Evolutionary conservation across 2,113 vertebrate genomes (phyloP).

Genomic region (Genyomyrus donnyi): DNA sequence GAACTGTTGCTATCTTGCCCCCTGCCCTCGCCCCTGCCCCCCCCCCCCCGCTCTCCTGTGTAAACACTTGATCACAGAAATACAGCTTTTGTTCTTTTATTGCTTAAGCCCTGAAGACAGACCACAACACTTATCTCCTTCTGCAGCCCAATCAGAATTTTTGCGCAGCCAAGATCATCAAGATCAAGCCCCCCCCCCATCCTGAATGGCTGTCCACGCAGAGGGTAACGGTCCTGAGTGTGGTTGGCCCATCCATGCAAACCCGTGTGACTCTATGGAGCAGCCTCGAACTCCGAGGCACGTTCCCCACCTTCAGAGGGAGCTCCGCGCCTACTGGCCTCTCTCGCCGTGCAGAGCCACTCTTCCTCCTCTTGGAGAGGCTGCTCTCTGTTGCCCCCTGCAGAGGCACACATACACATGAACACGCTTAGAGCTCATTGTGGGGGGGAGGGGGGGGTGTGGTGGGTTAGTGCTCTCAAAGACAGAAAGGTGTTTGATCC

Average conservation of each 20-base stretch:
- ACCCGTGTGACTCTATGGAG: not conserved
- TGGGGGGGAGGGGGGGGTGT: not conserved
- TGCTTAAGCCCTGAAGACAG: not conserved
- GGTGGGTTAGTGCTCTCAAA: not conserved
- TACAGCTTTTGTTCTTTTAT: not conserved
- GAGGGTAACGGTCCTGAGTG: not conserved
- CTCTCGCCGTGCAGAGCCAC: constrained; percentile 55
- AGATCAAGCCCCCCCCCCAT: not conserved
- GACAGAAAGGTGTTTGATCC: not conserved
- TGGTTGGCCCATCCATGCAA: not conserved
- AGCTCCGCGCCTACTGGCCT: constrained; percentile 60
- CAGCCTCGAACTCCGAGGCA: not conserved
- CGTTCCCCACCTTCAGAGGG: constrained; percentile 47
- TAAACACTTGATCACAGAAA: not conserved
- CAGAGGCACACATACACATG: not conserved
- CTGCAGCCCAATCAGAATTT: not conserved
- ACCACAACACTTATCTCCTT: not conserved
- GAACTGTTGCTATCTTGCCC: not conserved
- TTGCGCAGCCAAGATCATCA: not conserved
- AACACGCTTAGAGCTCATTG: not conserved
- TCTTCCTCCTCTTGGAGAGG: constrained; percentile 50
- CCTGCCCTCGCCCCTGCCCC: not conserved
- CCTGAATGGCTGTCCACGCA: not conserved
- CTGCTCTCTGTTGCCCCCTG: constrained; percentile 45
- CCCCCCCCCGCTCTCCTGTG: not conserved